Evolutionary conservation across 2,113 vertebrate genomes (phyloP), one percentile per base, ranked within the genome.

Genomic region (Scytalopus superciliaris): DNA sequence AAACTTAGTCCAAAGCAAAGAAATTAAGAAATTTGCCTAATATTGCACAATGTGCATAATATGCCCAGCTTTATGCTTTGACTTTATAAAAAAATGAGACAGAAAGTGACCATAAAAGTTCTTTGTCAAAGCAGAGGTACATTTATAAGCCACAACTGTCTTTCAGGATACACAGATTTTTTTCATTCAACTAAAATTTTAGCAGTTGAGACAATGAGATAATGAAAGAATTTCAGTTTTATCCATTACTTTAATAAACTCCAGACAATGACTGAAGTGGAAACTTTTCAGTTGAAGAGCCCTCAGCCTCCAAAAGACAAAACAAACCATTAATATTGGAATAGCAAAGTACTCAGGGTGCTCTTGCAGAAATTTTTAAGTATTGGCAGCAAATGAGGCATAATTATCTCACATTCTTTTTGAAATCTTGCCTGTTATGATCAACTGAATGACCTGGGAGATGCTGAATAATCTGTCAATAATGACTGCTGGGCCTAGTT

Each of bases 211-310:
- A 91, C 47, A 73, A 64, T 72, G 33, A 89, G 82, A 22, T 97
- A 95, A 59, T 95, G 73, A 91, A 97, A 96, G 57, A 97, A 40
- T 90, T 95, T 83, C 19, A 1, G 33, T 64, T 75, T 91, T 72
- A 59, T 97, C 97, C 35, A 97, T 79, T 57, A 95, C 60, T 95
- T 97, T 95, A 93, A 97, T 93, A 78, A 94, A 82, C 19, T 88
- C 80, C n/a, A 95, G 35, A 60, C 93, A 66, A 84, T 73, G 89
- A 84, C 91, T 80, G 27, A 96, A 72, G 10, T 13, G 40, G 53
- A 97, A 98, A 68, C 84, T 87, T 37, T 96, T 98, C 8, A 98
- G 81, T 86, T 97, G 96, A 81, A 98, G 84, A 40, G 97, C 73
- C 78, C 97, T 98, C 56, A 98, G 44, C 62, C 96, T 97, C 69